A percentile compares a stretch with the other conserved stretches of the same genome.
Evolutionary conservation across 1,140 invertebrate genomes (phyloP).

Genomic region (Agrypnia vestita): DNA sequence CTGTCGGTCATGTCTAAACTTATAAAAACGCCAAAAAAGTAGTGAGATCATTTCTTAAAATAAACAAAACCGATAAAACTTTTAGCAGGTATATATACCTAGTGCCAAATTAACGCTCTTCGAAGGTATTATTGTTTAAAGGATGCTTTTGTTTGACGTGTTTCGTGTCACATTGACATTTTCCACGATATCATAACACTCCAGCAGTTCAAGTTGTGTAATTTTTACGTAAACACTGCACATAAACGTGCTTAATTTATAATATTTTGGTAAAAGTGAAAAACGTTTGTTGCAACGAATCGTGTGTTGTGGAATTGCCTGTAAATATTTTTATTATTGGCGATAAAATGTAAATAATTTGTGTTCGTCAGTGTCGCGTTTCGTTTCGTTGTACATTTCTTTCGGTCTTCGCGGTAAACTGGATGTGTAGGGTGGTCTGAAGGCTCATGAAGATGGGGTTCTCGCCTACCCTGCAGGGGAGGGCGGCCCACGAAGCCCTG

Average conservation of each 20-base stretch:
- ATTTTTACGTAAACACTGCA: background rate
- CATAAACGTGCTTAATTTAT: background rate
- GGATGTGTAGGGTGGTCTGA: background rate
- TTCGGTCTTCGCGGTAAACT: background rate
- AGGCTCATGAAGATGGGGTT: constrained; percentile 83
- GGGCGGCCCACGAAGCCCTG: constrained; percentile 88
- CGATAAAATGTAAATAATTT: constrained; percentile 37
- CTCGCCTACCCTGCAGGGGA: constrained; percentile 86
- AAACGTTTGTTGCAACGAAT: background rate
- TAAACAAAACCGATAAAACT: constrained; percentile 43
- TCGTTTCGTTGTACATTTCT: background rate
- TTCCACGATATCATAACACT: background rate
- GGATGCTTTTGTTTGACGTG: background rate
- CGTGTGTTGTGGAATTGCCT: constrained; percentile 8
- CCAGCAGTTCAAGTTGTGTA: background rate
- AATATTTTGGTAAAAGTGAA: background rate
- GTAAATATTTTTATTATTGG: constrained; percentile 10
- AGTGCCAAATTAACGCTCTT: constrained; percentile 42
- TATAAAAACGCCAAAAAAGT: constrained; percentile 23
- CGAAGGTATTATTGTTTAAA: constrained; percentile 10
- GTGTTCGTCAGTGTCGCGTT: background rate
- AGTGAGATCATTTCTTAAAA: constrained; percentile 46
- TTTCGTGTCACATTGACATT: background rate
- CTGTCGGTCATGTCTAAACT: background rate
- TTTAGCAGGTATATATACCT: constrained; percentile 4